Percentiles rank a stretch among this genome's conserved stretches.
Conservation (phyloP, 2,888 invertebrate genomes). For the Pardosa pseudoannulata region DNA sequence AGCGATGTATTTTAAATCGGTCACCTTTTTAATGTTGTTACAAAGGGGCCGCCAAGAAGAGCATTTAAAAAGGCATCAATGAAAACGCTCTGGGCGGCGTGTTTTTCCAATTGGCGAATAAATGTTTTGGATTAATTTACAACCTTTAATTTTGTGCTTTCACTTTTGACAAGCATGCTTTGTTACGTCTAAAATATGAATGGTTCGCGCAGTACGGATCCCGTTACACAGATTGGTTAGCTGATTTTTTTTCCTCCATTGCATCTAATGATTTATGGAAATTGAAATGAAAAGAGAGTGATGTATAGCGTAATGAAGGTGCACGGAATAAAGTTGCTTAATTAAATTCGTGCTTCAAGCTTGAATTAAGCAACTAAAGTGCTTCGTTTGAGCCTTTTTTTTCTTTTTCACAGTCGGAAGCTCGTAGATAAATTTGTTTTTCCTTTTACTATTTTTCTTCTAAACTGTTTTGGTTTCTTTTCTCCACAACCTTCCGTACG, state of each 20-base stretch:
- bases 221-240: slow-evolving; percentile 37
- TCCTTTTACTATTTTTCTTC: slow-evolving; percentile 48
- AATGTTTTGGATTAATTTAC: slow-evolving; percentile 67
- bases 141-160: slow-evolving; percentile 66
- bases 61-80: slow-evolving; percentile 68
- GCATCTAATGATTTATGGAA: slow-evolving; percentile 62
- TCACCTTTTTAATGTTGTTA: slow-evolving; percentile 65
- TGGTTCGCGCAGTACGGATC: slow-evolving; percentile 7
- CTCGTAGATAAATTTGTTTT: slow-evolving; percentile 58
- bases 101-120: slow-evolving; percentile 59
- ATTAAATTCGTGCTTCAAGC: slow-evolving; percentile 66
- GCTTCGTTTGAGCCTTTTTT: slow-evolving; percentile 43
- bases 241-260: slow-evolving; percentile 22
- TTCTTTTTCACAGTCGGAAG: slow-evolving; percentile 28
- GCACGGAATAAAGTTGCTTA: slow-evolving; percentile 44
- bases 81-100: slow-evolving; percentile 7
- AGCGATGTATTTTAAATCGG: slow-evolving; percentile 60
- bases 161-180: slow-evolving; percentile 61
- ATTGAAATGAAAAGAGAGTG: slow-evolving; percentile 68
- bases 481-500: background rate
- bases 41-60: slow-evolving; percentile 41
- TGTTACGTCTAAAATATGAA: slow-evolving; percentile 66
- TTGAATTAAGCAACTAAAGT: slow-evolving; percentile 51
- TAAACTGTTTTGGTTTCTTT: slow-evolving; percentile 26
- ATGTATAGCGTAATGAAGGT: slow-evolving; percentile 52